phyloP scores from a whole-genome alignment of 2,797 vertebrate species.

The Balearica regulorum region DNA sequence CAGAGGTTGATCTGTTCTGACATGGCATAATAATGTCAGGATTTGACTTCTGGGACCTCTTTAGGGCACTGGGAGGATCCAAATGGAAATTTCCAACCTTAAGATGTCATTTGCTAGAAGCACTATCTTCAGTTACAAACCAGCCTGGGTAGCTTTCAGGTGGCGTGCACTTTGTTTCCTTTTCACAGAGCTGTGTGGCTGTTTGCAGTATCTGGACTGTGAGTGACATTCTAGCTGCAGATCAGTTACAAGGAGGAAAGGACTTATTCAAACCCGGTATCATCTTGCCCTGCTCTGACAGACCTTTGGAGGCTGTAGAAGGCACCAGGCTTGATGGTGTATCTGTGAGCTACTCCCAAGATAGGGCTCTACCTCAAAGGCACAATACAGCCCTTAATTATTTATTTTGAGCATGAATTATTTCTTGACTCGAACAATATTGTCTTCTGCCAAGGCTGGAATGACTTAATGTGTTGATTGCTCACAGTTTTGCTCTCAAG shows the following conservation, averaged over 20 bases:
- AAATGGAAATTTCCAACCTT: neutral
- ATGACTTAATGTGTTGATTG: neutral
- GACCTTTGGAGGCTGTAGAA: neutral
- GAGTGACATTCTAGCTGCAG: neutral
- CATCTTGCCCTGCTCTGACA: neutral
- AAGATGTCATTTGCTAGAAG: neutral
- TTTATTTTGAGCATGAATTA: constrained; percentile 17
- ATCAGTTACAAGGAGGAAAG: neutral
- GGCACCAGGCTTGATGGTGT: neutral
- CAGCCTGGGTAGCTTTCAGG: neutral
- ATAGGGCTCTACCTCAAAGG: neutral
- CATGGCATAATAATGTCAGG: neutral
- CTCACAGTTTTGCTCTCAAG: constrained; percentile 16
- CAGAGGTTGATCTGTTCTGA: neutral
- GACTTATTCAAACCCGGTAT: neutral
- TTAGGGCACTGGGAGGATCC: neutral
- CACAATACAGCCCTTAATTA: neutral
- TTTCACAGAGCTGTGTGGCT: neutral
- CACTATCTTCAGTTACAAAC: neutral
- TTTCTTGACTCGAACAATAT: neutral
- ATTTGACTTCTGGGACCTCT: neutral
- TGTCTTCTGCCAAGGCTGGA: constrained; percentile 27
- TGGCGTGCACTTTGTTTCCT: fast-evolving
- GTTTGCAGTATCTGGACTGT: neutral
- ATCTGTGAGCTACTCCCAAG: neutral